phyloP scores from a whole-genome alignment of 2,113 vertebrate genomes.

The Rutilus rutilus region DNA sequence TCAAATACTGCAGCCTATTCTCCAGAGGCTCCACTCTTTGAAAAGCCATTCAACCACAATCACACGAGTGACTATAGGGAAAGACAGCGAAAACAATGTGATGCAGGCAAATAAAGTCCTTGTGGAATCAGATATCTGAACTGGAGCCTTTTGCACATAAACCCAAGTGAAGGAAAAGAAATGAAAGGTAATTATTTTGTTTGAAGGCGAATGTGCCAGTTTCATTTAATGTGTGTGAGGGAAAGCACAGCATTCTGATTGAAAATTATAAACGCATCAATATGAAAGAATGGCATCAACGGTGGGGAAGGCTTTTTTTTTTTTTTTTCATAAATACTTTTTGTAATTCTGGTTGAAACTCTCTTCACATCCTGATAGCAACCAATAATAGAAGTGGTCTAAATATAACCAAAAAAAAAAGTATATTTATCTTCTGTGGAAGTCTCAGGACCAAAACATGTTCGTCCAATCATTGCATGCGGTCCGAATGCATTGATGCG shows the following conservation, averaged over 20 bases:
- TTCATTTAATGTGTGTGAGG: conserved; percentile 25
- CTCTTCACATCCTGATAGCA: no score
- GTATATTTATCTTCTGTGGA: no score
- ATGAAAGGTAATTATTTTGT: not conserved
- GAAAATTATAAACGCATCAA: not conserved
- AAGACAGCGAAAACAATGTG: conserved; percentile 36
- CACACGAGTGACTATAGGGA: conserved; percentile 33
- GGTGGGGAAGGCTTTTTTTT: no score
- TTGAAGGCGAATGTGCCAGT: not conserved
- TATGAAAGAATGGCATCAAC: not conserved
- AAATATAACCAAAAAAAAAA: no score
- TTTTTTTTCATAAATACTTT: no score
- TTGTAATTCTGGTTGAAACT: no score
- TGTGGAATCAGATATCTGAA: conserved; percentile 32
- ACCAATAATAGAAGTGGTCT: no score
- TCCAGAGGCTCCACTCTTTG: conserved; percentile 7
- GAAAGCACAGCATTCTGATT: not conserved
- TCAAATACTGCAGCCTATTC: conserved; percentile 42
- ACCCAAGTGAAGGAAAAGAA: not conserved
- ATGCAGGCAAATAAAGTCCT: not conserved
- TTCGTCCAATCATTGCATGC: no score
- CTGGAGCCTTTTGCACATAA: not conserved
- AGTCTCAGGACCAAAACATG: no score
- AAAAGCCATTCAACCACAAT: conserved; percentile 35
- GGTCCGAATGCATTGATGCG: no score